Conservation (phyloP, 2,888 invertebrate genomes). For the Pocota personata region DNA sequence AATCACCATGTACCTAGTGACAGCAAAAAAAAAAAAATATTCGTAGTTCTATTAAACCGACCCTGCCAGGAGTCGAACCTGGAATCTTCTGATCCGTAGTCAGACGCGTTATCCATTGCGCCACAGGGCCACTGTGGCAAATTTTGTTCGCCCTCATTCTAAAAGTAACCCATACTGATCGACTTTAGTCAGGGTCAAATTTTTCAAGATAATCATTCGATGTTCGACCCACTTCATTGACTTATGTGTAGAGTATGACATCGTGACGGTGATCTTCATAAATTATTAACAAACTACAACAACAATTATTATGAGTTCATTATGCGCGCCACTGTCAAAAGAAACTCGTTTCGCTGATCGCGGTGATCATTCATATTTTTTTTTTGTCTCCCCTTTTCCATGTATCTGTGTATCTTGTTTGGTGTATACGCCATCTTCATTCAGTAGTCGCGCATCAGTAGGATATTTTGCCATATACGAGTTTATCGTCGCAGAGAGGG, state of each 20-base stretch:
- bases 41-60: neutral
- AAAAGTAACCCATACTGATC: neutral
- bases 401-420: slow-evolving; percentile 14
- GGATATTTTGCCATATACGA: too few species aligned
- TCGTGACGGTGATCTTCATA: slow-evolving; percentile 39
- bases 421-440: slow-evolving; percentile 46
- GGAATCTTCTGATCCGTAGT: slow-evolving; percentile 72
- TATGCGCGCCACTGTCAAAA: slow-evolving; percentile 45
- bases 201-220: neutral
- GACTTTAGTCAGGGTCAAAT: slow-evolving; percentile 5
- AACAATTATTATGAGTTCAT: slow-evolving; percentile 52
- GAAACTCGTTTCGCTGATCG: slow-evolving; percentile 52
- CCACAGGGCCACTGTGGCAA: slow-evolving; percentile 33
- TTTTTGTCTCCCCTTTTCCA: neutral
- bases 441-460: slow-evolving; percentile 52
- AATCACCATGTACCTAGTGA: neutral
- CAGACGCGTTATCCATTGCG: slow-evolving; percentile 69
- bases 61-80: slow-evolving; percentile 71
- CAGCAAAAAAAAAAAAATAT: neutral
- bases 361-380: slow-evolving; percentile 60
- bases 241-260: slow-evolving; percentile 6
- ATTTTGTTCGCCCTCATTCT: neutral
- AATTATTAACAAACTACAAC: slow-evolving; percentile 17
- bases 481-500: neutral
- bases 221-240: slow-evolving; percentile 51